phyloP scores from a whole-genome alignment of 64 coral and sea anemone species.

The Orbicella faveolata region DNA sequence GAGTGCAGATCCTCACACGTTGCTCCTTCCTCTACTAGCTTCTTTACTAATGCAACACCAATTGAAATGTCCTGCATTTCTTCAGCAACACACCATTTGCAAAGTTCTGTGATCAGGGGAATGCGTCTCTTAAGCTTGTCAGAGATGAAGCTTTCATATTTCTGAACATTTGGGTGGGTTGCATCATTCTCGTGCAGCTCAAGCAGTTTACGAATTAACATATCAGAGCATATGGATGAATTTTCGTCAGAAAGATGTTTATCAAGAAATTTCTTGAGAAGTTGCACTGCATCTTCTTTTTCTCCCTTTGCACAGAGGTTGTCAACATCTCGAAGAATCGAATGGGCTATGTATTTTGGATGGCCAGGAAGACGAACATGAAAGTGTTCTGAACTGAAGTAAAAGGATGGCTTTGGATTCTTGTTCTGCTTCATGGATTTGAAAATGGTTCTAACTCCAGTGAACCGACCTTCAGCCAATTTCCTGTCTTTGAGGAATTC shows the following conservation, averaged over 20 bases:
- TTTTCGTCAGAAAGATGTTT: neutral
- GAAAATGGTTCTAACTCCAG: conserved; percentile 60
- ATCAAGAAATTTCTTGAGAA: conserved; percentile 32
- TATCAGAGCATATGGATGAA: conserved; percentile 1
- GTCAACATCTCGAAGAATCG: conserved; percentile 44
- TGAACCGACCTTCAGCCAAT: conserved; percentile 57
- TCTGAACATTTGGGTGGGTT: neutral
- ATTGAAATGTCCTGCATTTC: conserved; percentile 24
- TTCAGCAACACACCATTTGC: conserved; percentile 26
- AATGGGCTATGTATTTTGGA: conserved; percentile 47
- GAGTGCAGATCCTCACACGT: neutral
- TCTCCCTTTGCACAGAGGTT: conserved; percentile 39
- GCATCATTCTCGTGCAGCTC: conserved; percentile 24
- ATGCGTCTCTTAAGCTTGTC: neutral
- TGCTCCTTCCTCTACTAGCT: conserved; percentile 31
- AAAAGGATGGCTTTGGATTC: conserved; percentile 56
- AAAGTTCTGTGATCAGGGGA: conserved; percentile 24
- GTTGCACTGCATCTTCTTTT: conserved; percentile 35
- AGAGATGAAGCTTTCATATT: neutral
- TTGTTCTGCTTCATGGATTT: conserved; percentile 54
- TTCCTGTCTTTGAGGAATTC: conserved; percentile 59
- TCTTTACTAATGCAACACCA: conserved; percentile 38
- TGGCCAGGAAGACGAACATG: conserved; percentile 60
- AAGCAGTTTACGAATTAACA: conserved; percentile 15
- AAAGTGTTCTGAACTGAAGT: conserved; percentile 35